Base-by-base conservation (phyloP, 1,140 invertebrate species). In the Pissodes strobi region DNA sequence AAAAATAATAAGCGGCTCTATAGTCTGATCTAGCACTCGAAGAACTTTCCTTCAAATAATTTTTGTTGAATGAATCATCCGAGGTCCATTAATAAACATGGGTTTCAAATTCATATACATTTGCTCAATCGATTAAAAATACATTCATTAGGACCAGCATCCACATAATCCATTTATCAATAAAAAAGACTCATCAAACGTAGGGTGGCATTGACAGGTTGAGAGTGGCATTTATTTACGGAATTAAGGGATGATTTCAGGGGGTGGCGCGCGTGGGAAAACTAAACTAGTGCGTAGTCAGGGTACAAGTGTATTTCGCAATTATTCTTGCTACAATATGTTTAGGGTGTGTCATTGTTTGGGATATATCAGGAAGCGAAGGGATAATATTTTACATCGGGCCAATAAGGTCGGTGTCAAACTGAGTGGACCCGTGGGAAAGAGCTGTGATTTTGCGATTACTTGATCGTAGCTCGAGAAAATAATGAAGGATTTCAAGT, bases 181-280 rank as follows among this genome's bases (percentile, higher is more conserved):
- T 37, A 6, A 49, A 49, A 49, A 27, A 6, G 6, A 5, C 13
- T 43, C 21, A 43, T 48, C 41, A 21, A 12, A 10, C 19, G 34
- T 17, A 51, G 48, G 58, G 45, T 52, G 58, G 27, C 49, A 52
- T 39, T 51, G 58, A 61, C 45, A 52, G 41, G 49, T 27, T 27
- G 41, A 39, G 58, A 46, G 46, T 61, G 58, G 23, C 38, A 59
- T 59, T 59, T 59, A 59, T 48, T 59, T 46, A 46, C 23, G 30
- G 27, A 34, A 27, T 51, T 41, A 46, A 52, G 48, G 45, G 56
- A 58, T 48, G 56, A 58, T 58, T 58, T 23, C 27, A 18, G 58
- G 58, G 45, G 58, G 58, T 61, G 58, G 57, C 41, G 22, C 58
- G 58, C 51, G 58, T n/a, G 58, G 58, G 51, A 61, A 39, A 19